Evolutionary conservation across 2,113 vertebrate species (phyloP).

Genomic region (Gavia stellata): DNA sequence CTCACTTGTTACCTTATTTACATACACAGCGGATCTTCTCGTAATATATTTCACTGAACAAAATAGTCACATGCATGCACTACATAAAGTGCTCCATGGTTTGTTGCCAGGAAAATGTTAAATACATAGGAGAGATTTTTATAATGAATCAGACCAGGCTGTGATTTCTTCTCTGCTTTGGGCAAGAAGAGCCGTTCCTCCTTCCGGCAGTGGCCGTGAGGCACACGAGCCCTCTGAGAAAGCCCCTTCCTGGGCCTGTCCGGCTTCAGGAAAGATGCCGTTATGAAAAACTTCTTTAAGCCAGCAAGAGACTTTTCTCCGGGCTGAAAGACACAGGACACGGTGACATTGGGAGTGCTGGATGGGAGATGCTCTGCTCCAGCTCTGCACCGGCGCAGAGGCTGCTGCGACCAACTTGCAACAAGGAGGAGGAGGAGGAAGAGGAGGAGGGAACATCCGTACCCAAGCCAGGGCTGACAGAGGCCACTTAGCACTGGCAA

Average conservation of each 20-base stretch:
- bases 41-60: background rate
- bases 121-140: background rate
- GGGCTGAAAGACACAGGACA: background rate
- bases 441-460: background rate
- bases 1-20: background rate
- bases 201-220: background rate
- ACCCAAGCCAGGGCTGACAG: background rate
- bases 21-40: background rate
- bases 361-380: background rate
- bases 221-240: background rate
- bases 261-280: background rate
- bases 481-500: background rate
- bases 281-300: background rate
- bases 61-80: background rate
- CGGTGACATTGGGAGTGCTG: accelerated
- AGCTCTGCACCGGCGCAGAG: accelerated
- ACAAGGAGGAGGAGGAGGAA: background rate
- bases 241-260: too few species aligned
- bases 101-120: background rate
- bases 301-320: background rate
- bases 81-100: background rate
- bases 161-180: background rate
- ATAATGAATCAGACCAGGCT: background rate
- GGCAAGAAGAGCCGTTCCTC: background rate
- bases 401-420: background rate